Evolutionary conservation across 1,140 invertebrate genomes (phyloP), one percentile per base, ranked within the genome.

Genomic region (Ceratitis capitata): DNA sequence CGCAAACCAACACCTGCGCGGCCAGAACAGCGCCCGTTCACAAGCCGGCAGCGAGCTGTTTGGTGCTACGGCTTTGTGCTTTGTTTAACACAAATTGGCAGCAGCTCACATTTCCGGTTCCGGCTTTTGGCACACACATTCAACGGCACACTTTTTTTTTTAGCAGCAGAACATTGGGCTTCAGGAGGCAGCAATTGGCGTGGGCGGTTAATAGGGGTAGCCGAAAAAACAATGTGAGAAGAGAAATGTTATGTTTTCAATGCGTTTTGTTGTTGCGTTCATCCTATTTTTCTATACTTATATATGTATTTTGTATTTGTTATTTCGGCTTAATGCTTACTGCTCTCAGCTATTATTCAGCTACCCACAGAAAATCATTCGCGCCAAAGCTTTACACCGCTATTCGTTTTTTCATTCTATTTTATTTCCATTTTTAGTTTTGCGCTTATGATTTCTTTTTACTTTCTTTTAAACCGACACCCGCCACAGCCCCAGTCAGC

Each of bases 61-160:
- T 53, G 16, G 51, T 19, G 58, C 61, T 19, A 29, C 29, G 61
- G n/a, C 32, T 69, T 69, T 35, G 61, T 35, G 61, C 32, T 69
- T 69, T 69, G 61, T 69, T 69, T 69, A 69, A 69, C 61, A 39
- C 29, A 69, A 69, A 69, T 69, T 69, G 61, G 61, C 61, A 69
- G 61, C 61, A 69, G 61, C 61, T 69, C 61, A 19, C 32, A 69
- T 69, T 69, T 69, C 61, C 32, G 61, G 16, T 69, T 35, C 61
- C 61, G 61, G 32, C 7, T 35, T 69, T 69, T 69, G 61, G 61
- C 14, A 16, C 23, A 23, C 23, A 61, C 58, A 61, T 29, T 14
- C 58, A 61, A 61, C 14, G 58, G 14, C n/a, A n/a, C n/a, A 47
- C 14, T 47, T 53, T 19, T 64, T 64, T 64, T 64, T 58, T 3